These are phyloP conservation scores for Ahaetulla prasina DNA, from an alignment of 2,113 vertebrate genomes.

Conservation along the genomic window DNA sequence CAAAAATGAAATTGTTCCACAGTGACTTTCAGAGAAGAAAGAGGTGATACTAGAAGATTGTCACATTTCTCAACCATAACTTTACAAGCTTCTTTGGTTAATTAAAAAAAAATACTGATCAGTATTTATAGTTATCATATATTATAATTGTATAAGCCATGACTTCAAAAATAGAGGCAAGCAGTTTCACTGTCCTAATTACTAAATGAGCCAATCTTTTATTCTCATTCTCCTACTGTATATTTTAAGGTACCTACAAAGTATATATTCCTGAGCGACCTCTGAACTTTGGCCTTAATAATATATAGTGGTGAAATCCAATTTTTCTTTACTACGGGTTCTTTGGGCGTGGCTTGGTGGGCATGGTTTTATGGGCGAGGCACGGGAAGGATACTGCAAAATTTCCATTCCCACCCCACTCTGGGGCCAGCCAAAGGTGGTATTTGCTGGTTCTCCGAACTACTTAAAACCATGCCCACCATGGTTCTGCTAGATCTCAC, in stretches of 20 bases:
- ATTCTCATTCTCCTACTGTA: background rate
- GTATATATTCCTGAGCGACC: background rate
- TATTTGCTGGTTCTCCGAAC: too few species aligned
- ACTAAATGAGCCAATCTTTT: background rate
- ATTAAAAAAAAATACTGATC: background rate
- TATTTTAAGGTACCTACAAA: background rate
- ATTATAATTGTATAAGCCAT: background rate
- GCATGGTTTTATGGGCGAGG: too few species aligned
- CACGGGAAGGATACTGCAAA: too few species aligned
- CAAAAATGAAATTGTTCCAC: background rate
- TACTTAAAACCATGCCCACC: too few species aligned
- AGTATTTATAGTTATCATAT: background rate
- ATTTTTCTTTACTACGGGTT: too few species aligned
- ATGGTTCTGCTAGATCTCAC: too few species aligned
- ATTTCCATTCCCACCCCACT: too few species aligned
- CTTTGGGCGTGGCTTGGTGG: too few species aligned
- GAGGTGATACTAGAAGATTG: background rate
- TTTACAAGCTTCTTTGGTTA: background rate
- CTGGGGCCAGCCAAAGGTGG: too few species aligned
- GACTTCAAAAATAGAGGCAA: background rate
- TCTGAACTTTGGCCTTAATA: background rate
- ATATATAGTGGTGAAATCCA: too few species aligned
- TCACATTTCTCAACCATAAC: background rate
- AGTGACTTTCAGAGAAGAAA: background rate
- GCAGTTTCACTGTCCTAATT: conserved; percentile 12